Percentiles rank a stretch among this genome's conserved stretches.
Evolutionary conservation across 2,888 invertebrate species (phyloP).

Genomic region (Formica aserva): DNA sequence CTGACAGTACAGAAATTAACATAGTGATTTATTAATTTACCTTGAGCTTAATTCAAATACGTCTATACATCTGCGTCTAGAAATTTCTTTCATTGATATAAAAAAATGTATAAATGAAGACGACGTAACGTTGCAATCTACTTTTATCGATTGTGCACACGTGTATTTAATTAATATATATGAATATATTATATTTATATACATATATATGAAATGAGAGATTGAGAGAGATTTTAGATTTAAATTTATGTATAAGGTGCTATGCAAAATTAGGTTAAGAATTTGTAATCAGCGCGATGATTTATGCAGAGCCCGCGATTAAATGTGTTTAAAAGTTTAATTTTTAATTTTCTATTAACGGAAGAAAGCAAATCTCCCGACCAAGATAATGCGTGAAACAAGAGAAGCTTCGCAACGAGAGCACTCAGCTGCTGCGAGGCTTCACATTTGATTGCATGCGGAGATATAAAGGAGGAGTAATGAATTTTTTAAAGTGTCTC

Average conservation of each 20-base stretch:
- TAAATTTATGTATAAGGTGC: not conserved
- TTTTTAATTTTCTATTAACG: conserved; percentile 62
- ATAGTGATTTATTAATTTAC: conserved; percentile 13
- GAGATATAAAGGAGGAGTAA: conserved; percentile 9
- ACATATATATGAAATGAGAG: too few relatives aligned
- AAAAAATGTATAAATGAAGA: not conserved
- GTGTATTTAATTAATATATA: not conserved
- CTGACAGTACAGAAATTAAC: conserved; percentile 13
- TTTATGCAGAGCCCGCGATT: not conserved
- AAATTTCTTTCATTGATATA: not conserved
- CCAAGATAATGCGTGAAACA: not conserved
- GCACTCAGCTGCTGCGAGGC: not conserved
- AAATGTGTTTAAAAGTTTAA: conserved; percentile 39
- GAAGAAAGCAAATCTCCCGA: not conserved
- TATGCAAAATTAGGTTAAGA: not conserved
- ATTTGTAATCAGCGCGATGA: not conserved
- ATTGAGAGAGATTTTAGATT: too few relatives aligned
- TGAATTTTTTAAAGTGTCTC: conserved; percentile 24
- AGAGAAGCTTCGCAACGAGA: not conserved
- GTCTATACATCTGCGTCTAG: not conserved
- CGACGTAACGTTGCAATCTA: not conserved
- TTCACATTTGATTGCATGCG: conserved; percentile 27
- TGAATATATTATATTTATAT: not conserved
- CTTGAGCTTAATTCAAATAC: not conserved
- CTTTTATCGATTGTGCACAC: not conserved